Evolutionary conservation across 2,888 invertebrate species (phyloP), one percentile per base, ranked within the genome.

Genomic region (Xanthia icteritia): DNA sequence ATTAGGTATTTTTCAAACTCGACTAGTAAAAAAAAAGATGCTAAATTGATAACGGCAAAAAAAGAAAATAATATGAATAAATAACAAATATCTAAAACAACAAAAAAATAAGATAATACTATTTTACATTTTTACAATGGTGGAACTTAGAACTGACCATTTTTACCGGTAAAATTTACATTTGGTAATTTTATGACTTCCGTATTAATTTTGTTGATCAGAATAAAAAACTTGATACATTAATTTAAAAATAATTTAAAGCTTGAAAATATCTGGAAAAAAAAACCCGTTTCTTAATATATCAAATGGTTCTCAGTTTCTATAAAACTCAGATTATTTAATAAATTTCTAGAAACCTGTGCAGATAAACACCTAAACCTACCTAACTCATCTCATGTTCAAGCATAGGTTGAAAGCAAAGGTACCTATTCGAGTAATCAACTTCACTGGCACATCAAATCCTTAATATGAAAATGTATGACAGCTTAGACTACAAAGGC

Each of bases 401-500:
- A 42, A 77, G 13, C 5, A 51, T 39, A 48, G 15, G 45, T 56
- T 78, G 60, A 72, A 61, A 77, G n/a, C 60, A 51, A 58, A 60
- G 60, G 15, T 42, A 79, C 36, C 15, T 48, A n/a, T 72, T 74
- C 36, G 6, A 51, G 56, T 75, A 74, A 81, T 74, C 74, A 81
- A 73, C 31, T 54, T 48, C 73, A 64, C 63, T 27, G 45, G n/a
- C 31, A 76, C 36, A 70, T 76, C 42, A 66, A 65, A 48, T 60
- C 27, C 48, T n/a, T 45, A 56, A 56, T 66, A 51, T 61, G 69
- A 56, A 72, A 63, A 64, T 56, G 20, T 80, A 48, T 73, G 73
- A 42, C 77, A 77, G 58, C 51, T 39, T 45, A 64, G 76, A 69
- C 58, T 63, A 79, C 63, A 82, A 82, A 65, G 68, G 45, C 45